Conservation (phyloP, 1,140 invertebrate genomes). For the Caerostris darwini region DNA sequence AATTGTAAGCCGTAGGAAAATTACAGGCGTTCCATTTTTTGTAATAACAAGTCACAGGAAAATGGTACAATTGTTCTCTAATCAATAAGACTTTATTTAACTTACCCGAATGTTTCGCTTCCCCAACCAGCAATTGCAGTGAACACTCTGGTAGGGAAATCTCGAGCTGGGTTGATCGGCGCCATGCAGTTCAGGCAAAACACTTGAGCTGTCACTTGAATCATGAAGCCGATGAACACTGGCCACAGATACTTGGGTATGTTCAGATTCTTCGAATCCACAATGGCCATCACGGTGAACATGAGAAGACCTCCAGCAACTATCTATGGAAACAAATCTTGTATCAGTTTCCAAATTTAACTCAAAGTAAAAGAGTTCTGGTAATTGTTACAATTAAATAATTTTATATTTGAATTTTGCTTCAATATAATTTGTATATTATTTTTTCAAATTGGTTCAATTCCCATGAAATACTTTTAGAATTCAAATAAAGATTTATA, state of each 20-base stretch:
- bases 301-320: constrained; percentile 85
- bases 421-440: no score
- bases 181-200: constrained; percentile 86
- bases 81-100: not conserved
- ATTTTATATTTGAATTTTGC: not conserved
- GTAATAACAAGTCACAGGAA: not conserved
- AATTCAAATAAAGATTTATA: no score
- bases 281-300: constrained; percentile 84
- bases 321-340: constrained; percentile 81
- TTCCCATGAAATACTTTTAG: no score
- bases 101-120: constrained; percentile 83
- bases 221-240: constrained; percentile 80
- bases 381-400: not conserved
- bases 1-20: no score
- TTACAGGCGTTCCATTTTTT: no score
- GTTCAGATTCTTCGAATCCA: constrained; percentile 83
- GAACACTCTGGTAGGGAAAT: constrained; percentile 85
- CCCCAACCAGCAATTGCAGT: constrained; percentile 85
- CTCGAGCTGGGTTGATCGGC: constrained; percentile 86
- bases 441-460: no score
- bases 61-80: not conserved
- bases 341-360: not conserved
- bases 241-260: constrained; percentile 81
- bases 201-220: constrained; percentile 84
- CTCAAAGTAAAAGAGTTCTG: not conserved